A percentile compares a stretch with the other conserved stretches of the same genome.
These are phyloP conservation scores for Drosophila paramelanica DNA, from an alignment of 2,888 invertebrate species.

Conservation along the genomic window DNA sequence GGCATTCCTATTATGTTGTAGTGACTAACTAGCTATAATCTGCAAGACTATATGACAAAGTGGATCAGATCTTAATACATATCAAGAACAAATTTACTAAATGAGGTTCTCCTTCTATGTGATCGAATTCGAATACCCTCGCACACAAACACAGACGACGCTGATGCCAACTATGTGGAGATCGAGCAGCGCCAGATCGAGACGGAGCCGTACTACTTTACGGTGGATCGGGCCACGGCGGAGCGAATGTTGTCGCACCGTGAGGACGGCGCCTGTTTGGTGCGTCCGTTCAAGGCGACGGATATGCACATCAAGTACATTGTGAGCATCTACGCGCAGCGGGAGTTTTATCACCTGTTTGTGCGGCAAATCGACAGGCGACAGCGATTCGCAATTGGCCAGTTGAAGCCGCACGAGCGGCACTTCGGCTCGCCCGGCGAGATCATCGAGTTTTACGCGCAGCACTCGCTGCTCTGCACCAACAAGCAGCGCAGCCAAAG, in stretches of 20 bases:
- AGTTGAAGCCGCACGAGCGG: conserved; percentile 81
- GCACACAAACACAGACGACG: conserved; percentile 62
- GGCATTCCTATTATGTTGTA: no score
- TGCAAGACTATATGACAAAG: no score
- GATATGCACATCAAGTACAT: conserved; percentile 83
- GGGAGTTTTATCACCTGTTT: conserved; percentile 83
- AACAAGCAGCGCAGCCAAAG: conserved; percentile 80
- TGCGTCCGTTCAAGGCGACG: conserved; percentile 83
- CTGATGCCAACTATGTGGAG: conserved; percentile 80
- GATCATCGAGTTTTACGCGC: conserved; percentile 83
- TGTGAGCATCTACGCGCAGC: conserved; percentile 82
- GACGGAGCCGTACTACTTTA: conserved; percentile 83
- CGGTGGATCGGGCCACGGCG: conserved; percentile 81
- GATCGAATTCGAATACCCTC: conserved; percentile 1
- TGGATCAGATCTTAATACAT: no score
- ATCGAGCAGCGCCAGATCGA: conserved; percentile 81
- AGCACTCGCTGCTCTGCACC: conserved; percentile 83
- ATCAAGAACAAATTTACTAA: no score
- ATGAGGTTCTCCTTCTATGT: background rate
- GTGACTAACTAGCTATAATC: no score
- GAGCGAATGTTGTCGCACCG: conserved; percentile 80
- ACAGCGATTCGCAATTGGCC: conserved; percentile 82
- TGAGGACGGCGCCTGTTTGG: conserved; percentile 83
- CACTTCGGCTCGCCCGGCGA: conserved; percentile 82
- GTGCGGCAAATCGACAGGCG: conserved; percentile 78